phyloP scores from a whole-genome alignment of 2,797 vertebrate species.

The Microctenopoma steveboyesi region DNA sequence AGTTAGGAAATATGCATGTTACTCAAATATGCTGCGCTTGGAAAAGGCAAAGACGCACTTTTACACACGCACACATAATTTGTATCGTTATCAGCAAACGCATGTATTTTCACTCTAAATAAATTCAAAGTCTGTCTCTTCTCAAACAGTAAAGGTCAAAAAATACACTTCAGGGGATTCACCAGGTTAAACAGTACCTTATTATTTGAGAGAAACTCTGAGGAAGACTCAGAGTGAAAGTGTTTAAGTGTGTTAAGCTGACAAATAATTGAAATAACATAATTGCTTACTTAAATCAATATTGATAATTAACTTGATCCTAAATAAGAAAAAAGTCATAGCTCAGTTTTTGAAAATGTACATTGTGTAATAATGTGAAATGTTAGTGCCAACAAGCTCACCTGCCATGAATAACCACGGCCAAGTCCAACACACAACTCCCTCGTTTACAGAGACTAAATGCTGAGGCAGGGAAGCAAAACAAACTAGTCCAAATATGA shows the following conservation, averaged over 20 bases:
- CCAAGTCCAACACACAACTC: slow-evolving; percentile 53
- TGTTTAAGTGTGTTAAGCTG: background rate
- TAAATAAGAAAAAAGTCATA: background rate
- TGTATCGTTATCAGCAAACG: slow-evolving; percentile 8
- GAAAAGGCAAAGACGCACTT: background rate
- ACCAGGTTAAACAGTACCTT: slow-evolving; percentile 6
- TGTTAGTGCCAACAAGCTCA: slow-evolving; percentile 23
- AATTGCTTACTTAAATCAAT: background rate
- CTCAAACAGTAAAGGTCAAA: slow-evolving; percentile 22
- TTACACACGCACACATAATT: background rate
- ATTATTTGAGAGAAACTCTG: slow-evolving; percentile 10
- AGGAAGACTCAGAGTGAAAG: slow-evolving; percentile 8
- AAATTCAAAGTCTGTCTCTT: slow-evolving; percentile 1
- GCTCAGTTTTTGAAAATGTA: background rate
- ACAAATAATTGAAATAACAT: background rate
- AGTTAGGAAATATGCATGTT: background rate
- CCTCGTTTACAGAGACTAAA: slow-evolving; percentile 1
- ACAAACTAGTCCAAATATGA: background rate
- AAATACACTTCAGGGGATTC: slow-evolving; percentile 8
- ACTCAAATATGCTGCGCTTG: background rate
- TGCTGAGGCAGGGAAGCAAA: slow-evolving; percentile 8
- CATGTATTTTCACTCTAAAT: background rate
- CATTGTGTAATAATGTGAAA: background rate
- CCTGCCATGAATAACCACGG: slow-evolving; percentile 44
- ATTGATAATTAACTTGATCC: background rate